phyloP scores from a whole-genome alignment of 2,888 invertebrate species.

The Adelphocoris suturalis region DNA sequence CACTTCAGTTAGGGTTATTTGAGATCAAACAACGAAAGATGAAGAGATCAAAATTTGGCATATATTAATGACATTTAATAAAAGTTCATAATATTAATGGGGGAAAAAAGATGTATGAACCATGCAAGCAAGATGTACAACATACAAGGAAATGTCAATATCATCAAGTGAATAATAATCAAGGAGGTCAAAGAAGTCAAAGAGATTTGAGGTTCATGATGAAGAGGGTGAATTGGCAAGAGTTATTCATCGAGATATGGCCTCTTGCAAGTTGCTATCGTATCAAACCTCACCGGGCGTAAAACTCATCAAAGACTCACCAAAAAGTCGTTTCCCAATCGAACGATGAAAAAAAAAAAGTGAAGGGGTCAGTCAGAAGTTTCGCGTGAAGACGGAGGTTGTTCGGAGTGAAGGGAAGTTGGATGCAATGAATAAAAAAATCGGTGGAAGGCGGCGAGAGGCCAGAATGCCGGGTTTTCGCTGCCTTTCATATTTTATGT shows the following conservation, averaged over 20 bases:
- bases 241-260: neutral
- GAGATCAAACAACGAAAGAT: too few relatives aligned
- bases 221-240: neutral
- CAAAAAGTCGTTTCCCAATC: slow-evolving; percentile 12
- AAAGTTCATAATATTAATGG: too few relatives aligned
- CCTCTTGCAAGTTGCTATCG: neutral
- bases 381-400: slow-evolving; percentile 3
- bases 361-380: slow-evolving; percentile 8
- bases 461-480: neutral
- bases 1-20: too few relatives aligned
- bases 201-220: neutral
- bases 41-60: too few relatives aligned
- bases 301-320: slow-evolving; percentile 35
- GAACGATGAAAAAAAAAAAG: neutral
- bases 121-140: too few relatives aligned
- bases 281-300: neutral
- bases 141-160: too few relatives aligned
- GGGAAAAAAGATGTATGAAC: too few relatives aligned
- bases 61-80: too few relatives aligned
- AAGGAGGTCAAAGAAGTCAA: too few relatives aligned
- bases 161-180: too few relatives aligned
- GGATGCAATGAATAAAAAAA: slow-evolving; percentile 17
- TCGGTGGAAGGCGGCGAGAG: slow-evolving; percentile 11
- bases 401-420: slow-evolving; percentile 15
- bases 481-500: slow-evolving; percentile 21